phyloP scores from a whole-genome alignment of 2,113 vertebrate species.

The Ardeotis arabs region DNA sequence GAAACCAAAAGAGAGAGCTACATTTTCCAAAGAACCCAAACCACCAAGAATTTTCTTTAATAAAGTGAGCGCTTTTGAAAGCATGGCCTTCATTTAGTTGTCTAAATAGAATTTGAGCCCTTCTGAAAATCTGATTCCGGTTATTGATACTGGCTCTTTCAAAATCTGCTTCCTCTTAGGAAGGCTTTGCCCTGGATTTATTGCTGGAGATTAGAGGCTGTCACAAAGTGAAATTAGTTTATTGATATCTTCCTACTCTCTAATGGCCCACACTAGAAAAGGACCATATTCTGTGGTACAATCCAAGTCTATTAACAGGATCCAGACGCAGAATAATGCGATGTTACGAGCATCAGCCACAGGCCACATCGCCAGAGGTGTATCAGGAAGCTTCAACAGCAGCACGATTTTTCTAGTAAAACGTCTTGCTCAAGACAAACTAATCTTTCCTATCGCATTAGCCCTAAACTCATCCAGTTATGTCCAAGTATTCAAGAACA shows the following conservation, averaged over 20 bases:
- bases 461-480: not conserved
- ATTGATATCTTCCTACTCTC: not conserved
- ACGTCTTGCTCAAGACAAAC: not conserved
- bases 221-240: conserved; percentile 37
- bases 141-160: not conserved
- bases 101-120: not conserved
- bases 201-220: conserved; percentile 3
- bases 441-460: not conserved
- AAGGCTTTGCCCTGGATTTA: not conserved
- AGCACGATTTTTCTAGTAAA: not conserved
- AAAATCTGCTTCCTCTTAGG: conserved; percentile 16
- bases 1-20: not conserved
- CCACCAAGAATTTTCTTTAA: not conserved
- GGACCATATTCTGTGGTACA: not conserved
- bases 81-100: not conserved
- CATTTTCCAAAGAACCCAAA: not conserved
- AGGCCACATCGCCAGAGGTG: not conserved
- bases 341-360: not conserved
- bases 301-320: not conserved
- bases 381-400: not conserved
- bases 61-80: not conserved
- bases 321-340: not conserved
- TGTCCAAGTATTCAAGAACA: not conserved
- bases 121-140: conserved; percentile 26
- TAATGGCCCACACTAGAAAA: not conserved